phyloP scores from a whole-genome alignment of 2,888 invertebrate genomes.

The Limnephilus rhombicus region DNA sequence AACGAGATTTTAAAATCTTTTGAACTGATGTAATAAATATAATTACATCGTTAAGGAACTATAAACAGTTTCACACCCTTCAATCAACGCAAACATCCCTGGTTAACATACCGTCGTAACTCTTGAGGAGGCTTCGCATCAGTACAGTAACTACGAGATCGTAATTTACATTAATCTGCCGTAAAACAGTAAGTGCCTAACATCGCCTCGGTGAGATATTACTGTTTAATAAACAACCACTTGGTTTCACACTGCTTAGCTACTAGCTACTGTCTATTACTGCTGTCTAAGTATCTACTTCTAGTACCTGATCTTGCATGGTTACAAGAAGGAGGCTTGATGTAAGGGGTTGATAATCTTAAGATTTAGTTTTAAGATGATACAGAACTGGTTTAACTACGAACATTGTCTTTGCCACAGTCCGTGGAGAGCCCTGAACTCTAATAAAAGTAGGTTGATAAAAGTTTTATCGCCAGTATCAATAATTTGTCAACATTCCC shows the following conservation, averaged over 20 bases:
- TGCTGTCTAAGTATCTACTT: background rate
- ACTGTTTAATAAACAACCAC: background rate
- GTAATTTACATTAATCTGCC: background rate
- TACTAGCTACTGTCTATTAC: background rate
- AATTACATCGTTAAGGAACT: too few relatives aligned
- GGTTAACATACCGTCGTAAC: background rate
- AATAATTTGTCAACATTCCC: too few relatives aligned
- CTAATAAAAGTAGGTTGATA: too few relatives aligned
- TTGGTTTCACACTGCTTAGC: background rate
- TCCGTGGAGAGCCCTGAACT: too few relatives aligned
- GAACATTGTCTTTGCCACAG: too few relatives aligned
- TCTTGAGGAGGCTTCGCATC: background rate
- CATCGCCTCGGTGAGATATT: background rate
- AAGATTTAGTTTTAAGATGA: background rate
- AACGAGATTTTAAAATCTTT: too few relatives aligned
- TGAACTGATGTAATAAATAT: background rate
- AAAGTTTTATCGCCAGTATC: too few relatives aligned
- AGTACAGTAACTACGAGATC: background rate
- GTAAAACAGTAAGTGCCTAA: slow-evolving; percentile 1
- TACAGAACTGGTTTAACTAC: too few relatives aligned
- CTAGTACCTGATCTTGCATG: background rate
- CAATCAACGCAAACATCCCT: background rate
- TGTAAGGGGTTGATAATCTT: background rate
- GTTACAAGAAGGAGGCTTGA: background rate
- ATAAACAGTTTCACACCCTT: background rate